Evolutionary conservation across 2,797 vertebrate species (phyloP).

Genomic region (Lagorchestes hirsutus): DNA sequence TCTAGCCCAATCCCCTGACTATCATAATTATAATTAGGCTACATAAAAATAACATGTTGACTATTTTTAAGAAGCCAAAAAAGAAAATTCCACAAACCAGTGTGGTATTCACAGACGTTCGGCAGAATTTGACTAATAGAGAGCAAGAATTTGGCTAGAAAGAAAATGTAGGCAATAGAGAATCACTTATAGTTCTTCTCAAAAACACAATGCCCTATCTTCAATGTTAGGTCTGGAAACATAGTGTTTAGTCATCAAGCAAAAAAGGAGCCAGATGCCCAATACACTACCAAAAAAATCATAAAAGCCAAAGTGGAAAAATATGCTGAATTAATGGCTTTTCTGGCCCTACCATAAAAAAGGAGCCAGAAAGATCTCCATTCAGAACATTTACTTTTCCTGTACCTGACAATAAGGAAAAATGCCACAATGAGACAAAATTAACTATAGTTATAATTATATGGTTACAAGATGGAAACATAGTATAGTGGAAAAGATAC

Average conservation of each 20-base stretch:
- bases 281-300: slow-evolving; percentile 1
- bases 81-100: neutral
- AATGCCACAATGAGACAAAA: neutral
- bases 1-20: neutral
- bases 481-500: neutral
- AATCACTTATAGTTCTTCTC: neutral
- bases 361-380: neutral
- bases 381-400: neutral
- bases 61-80: slow-evolving; percentile 6
- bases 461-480: neutral
- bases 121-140: neutral
- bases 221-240: slow-evolving; percentile 27
- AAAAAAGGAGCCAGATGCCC: neutral
- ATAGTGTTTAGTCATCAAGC: neutral
- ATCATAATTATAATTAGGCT: neutral
- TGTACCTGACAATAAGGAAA: neutral
- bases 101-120: neutral
- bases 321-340: neutral
- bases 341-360: neutral
- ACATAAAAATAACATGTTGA: neutral
- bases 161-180: slow-evolving; percentile 1
- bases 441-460: neutral
- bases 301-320: neutral
- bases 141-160: neutral
- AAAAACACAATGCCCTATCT: neutral